These are phyloP conservation scores for Monochamus saltuarius DNA, from an alignment of 1,140 invertebrate species.

Conservation along the genomic window DNA sequence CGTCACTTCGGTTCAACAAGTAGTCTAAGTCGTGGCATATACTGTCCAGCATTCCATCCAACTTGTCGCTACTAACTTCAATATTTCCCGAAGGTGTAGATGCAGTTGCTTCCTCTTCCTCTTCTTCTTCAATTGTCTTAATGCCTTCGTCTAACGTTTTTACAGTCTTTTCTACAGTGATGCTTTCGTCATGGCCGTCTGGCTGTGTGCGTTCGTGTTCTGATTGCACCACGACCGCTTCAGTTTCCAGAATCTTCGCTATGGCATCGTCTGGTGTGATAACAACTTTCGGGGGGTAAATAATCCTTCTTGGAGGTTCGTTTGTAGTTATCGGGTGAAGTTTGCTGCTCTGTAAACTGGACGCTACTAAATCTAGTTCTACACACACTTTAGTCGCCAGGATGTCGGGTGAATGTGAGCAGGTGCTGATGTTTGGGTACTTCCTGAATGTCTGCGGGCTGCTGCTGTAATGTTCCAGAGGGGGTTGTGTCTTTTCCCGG, in stretches of 20 bases:
- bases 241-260: slow-evolving; percentile 24
- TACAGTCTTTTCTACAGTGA: slow-evolving; percentile 1
- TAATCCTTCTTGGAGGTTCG: slow-evolving; percentile 9
- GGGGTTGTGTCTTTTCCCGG: slow-evolving; percentile 9
- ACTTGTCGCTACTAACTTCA: slow-evolving; percentile 31
- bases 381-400: slow-evolving; percentile 41
- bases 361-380: slow-evolving; percentile 45
- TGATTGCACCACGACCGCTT: neutral
- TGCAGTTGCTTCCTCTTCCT: slow-evolving; percentile 1
- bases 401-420: slow-evolving; percentile 42
- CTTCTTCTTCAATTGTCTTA: slow-evolving; percentile 17
- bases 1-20: slow-evolving; percentile 40
- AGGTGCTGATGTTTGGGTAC: neutral
- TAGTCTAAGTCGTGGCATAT: slow-evolving; percentile 49
- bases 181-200: slow-evolving; percentile 40
- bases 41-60: slow-evolving; percentile 47
- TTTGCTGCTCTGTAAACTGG: slow-evolving; percentile 22
- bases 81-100: neutral
- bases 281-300: slow-evolving; percentile 26
- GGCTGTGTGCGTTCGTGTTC: slow-evolving; percentile 35
- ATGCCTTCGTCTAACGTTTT: slow-evolving; percentile 15
- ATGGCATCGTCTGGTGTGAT: slow-evolving; percentile 34
- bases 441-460: slow-evolving; percentile 31
- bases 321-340: neutral
- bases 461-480: slow-evolving; percentile 28